Conservation (phyloP, 2,888 invertebrate genomes). For the Schrankia costaestrigalis region DNA sequence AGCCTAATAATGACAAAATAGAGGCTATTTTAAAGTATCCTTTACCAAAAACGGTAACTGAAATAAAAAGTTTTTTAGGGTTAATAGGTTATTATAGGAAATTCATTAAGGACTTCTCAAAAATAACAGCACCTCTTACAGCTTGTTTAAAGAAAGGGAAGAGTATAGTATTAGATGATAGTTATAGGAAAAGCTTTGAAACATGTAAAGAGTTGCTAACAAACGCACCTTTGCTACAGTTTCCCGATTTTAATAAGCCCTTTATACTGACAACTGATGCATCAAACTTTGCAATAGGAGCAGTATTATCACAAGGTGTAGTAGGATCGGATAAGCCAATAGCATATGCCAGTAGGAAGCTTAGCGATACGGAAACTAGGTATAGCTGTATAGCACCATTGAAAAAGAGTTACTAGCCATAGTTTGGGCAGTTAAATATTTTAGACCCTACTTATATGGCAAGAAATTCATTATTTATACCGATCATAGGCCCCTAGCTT, state of each 20-base stretch:
- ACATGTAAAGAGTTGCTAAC: conserved; percentile 1
- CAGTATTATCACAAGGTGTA: not conserved
- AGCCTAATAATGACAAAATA: not conserved
- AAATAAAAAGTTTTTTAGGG: not conserved
- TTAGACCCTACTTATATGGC: conserved; percentile 1
- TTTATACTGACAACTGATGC: conserved; percentile 6
- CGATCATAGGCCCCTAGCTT: too few species aligned
- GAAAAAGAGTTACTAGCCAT: not conserved
- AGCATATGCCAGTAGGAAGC: not conserved
- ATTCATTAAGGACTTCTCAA: conserved; percentile 1
- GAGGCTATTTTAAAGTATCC: not conserved
- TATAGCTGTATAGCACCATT: not conserved
- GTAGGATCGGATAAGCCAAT: not conserved
- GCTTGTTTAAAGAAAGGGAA: not conserved
- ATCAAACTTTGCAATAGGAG: not conserved
- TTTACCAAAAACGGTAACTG: not conserved
- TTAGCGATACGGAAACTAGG: not conserved
- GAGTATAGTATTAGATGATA: not conserved
- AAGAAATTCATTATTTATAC: too few species aligned
- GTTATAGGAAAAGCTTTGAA: not conserved
- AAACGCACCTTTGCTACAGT: conserved; percentile 1
- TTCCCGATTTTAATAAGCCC: not conserved
- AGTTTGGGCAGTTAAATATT: not conserved
- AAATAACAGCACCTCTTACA: not conserved
- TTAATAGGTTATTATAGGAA: not conserved